Percentiles rank a stretch among this genome's conserved stretches.
These are phyloP conservation scores for Palythoa grandiflora DNA, from an alignment of 92 coral and sea anemone species.

Conservation along the genomic window DNA sequence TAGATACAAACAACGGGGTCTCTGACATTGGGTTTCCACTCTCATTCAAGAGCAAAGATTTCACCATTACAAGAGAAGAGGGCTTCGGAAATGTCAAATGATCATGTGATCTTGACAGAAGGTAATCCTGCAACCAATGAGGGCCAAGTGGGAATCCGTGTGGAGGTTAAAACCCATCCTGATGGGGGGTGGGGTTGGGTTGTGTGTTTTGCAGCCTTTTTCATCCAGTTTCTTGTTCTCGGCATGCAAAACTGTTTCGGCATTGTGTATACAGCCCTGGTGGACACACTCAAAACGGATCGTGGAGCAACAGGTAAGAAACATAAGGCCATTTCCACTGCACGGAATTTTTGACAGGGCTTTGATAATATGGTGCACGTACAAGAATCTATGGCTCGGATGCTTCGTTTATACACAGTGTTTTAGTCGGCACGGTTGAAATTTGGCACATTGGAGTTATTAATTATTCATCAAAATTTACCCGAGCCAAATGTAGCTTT, in stretches of 20 bases:
- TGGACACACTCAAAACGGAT: constrained; percentile 70
- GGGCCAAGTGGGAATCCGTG: constrained; percentile 26
- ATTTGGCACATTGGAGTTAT: too few species aligned
- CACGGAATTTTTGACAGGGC: too few species aligned
- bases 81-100: constrained; percentile 18
- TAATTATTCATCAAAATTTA: too few species aligned
- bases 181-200: constrained; percentile 97
- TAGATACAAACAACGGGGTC: constrained; percentile 21
- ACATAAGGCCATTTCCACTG: background rate
- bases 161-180: constrained; percentile 69
- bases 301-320: constrained; percentile 86
- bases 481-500: too few species aligned
- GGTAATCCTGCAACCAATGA: background rate
- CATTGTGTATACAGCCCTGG: constrained; percentile 88
- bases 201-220: constrained; percentile 88
- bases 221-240: constrained; percentile 84
- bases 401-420: too few species aligned
- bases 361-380: too few species aligned
- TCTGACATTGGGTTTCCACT: background rate
- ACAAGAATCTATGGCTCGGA: too few species aligned
- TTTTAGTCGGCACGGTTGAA: too few species aligned
- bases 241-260: constrained; percentile 92
- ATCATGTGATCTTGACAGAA: constrained; percentile 22
- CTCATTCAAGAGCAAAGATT: background rate
- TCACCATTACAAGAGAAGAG: constrained; percentile 5